Conservation (phyloP, 92 coral and sea anemone genomes). For the Ricordea florida region DNA sequence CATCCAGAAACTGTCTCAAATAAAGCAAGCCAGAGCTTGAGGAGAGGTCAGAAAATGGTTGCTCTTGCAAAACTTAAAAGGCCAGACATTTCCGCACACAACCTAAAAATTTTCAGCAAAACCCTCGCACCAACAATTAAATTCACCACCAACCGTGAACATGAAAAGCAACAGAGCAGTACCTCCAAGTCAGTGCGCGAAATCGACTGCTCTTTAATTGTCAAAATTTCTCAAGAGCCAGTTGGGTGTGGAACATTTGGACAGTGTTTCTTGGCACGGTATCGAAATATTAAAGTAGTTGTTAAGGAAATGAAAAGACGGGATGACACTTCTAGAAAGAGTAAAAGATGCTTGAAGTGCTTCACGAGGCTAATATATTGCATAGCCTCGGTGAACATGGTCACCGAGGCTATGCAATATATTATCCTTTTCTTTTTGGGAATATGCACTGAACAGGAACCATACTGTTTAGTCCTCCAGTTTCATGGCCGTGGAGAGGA, state of each 20-base stretch:
- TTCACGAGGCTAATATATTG: constrained; percentile 32
- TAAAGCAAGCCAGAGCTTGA: not conserved
- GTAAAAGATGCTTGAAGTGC: constrained; percentile 32
- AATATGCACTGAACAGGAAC: constrained; percentile 24
- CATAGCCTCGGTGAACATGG: constrained; percentile 54
- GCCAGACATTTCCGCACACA: not conserved
- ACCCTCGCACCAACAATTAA: too few relatives aligned
- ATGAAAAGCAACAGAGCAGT: not conserved
- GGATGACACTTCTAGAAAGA: constrained; percentile 13
- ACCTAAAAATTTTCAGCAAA: not conserved
- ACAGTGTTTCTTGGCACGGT: constrained; percentile 37
- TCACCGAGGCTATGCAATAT: too few relatives aligned
- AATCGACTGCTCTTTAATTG: constrained; percentile 13
- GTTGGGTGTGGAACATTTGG: constrained; percentile 49
- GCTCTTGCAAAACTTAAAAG: not conserved
- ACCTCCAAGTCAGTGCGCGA: constrained; percentile 3
- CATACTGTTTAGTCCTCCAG: constrained; percentile 38
- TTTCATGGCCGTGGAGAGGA: constrained; percentile 49
- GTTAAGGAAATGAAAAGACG: constrained; percentile 41
- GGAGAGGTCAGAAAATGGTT: not conserved
- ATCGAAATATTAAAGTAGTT: constrained; percentile 27
- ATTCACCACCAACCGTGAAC: constrained; percentile 1
- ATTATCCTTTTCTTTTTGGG: constrained; percentile 49
- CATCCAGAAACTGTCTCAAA: not conserved
- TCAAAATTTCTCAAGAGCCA: constrained; percentile 10